Base-by-base conservation (phyloP, 1,140 invertebrate species). In the Ptiloglossa arizonensis region DNA sequence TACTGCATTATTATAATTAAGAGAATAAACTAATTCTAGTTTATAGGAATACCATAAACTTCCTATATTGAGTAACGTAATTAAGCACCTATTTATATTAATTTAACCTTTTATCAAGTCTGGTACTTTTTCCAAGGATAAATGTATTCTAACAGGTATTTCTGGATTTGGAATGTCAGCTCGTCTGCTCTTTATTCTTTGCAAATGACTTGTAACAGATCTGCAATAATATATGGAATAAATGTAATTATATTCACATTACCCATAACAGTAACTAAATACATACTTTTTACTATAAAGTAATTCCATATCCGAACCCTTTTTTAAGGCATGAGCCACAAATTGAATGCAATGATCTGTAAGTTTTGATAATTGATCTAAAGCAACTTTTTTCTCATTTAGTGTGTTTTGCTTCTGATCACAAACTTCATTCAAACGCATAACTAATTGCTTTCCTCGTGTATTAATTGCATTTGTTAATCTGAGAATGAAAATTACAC, bases 271-370 rank as follows among this genome's bases (percentile, higher is more conserved):
- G 11, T 38, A 67, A 1, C 19, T 35, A 46, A 66, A 54, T 70
- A 95, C 93, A 54, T 94, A 95, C 91, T 96, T 96, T 94, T 97
- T 97, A 89, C 95, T 96, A 87, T 96, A 96, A 38, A 98, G 93
- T 71, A 98, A 93, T 54, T 97, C 97, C 91, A 96, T 96, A 90
- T 97, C 97, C 80, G 95, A 96, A 66, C 96, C 97, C 87, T 95
- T 95, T 29, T 96, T 94, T 11, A 98, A 92, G 19, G 96, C 96
- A 87, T 95, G 94, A 87, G 95, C 95, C 56, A 97, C 96, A 92
- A 98, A 97, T 70, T 95, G 94, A 56, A 97, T 96, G 90, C 96
- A 97, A 93, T 98, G 96, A 93, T 98, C 96, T 15, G 96, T 97
- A 87, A 97, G 95, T 87, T 95, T 95, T 5, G 96, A 96, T 5